Percentiles rank a stretch among this genome's conserved stretches.
Conservation (phyloP, 2,113 vertebrate genomes). For the Stercorarius parasiticus region DNA sequence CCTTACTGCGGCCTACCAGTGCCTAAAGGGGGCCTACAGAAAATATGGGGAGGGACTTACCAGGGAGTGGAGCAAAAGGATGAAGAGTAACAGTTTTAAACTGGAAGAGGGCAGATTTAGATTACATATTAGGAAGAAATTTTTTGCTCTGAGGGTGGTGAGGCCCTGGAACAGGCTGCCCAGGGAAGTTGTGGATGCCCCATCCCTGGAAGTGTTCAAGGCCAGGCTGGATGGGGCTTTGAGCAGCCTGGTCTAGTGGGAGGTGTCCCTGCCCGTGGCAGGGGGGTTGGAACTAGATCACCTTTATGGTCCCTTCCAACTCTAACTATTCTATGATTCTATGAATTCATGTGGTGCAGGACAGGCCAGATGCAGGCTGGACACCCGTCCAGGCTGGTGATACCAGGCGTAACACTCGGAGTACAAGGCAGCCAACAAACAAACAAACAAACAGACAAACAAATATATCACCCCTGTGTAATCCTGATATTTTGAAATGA, state of each 20-base stretch:
- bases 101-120: not conserved
- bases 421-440: not conserved
- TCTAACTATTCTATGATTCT: not conserved
- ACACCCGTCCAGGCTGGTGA: not conserved
- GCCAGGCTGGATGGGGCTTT: not conserved
- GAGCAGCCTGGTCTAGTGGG: not conserved
- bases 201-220: not conserved
- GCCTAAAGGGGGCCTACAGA: not conserved
- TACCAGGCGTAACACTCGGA: fast-evolving
- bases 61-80: not conserved
- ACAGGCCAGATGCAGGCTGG: not conserved
- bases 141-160: not conserved
- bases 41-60: not conserved
- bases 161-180: not conserved
- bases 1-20: not conserved
- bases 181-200: not conserved
- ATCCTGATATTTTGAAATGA: not conserved
- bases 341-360: not conserved
- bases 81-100: not conserved
- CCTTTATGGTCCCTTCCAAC: not conserved
- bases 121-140: not conserved
- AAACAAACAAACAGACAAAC: not conserved
- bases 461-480: not conserved
- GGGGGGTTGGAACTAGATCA: not conserved
- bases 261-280: not conserved